These are phyloP conservation scores for Cuculus canorus DNA, from an alignment of 2,797 vertebrate genomes.

Conservation along the genomic window DNA sequence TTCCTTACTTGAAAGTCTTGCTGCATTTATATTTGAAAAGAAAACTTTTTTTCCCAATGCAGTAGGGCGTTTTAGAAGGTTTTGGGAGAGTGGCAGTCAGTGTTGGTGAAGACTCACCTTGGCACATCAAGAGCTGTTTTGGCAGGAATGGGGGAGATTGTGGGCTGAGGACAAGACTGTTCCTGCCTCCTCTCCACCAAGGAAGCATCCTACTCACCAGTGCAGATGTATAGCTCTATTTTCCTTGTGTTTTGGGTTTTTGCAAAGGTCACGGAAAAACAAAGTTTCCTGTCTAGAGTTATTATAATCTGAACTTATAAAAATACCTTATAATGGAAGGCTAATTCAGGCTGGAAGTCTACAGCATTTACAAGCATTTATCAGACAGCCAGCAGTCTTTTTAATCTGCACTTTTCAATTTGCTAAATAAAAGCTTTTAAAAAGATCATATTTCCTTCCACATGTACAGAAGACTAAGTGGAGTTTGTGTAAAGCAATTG, in stretches of 20 bases:
- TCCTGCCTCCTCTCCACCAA: not conserved
- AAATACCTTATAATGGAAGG: not conserved
- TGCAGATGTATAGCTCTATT: not conserved
- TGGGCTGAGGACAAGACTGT: not conserved
- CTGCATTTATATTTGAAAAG: not conserved
- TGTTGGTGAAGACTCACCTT: not conserved
- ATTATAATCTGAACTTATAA: not conserved
- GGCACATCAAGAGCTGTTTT: not conserved
- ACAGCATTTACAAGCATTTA: not conserved
- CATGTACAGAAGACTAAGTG: not conserved
- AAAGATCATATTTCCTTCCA: not conserved
- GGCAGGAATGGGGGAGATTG: not conserved
- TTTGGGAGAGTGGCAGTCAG: not conserved
- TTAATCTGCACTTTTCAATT: constrained; percentile 7
- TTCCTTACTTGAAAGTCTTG: not conserved
- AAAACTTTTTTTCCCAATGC: not conserved
- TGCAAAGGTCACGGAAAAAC: not conserved
- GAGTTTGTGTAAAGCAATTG: not conserved
- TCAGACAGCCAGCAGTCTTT: not conserved
- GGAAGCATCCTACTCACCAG: not conserved
- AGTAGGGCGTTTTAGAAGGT: not conserved
- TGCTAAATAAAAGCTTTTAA: constrained; percentile 1
- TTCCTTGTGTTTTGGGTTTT: not conserved
- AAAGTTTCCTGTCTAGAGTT: not conserved
- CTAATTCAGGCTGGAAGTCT: not conserved